Evolutionary conservation across 1,140 invertebrate genomes (phyloP).

Genomic region (Maniola jurtina): DNA sequence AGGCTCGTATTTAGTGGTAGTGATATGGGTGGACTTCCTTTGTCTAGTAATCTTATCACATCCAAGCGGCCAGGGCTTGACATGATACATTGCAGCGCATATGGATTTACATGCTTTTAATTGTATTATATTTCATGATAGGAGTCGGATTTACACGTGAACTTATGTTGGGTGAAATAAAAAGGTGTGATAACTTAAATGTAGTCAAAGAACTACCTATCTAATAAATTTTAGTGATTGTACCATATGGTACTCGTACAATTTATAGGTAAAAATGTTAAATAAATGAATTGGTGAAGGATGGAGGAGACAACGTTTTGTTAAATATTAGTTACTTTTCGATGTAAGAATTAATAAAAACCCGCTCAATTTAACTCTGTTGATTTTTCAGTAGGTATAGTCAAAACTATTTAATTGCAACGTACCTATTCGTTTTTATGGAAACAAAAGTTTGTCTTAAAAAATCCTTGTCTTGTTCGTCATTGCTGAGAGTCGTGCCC

Average conservation of each 20-base stretch:
- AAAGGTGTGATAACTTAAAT: neutral
- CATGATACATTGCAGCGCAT: conserved; percentile 67
- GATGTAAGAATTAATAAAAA: too few species aligned
- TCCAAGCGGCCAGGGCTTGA: conserved; percentile 61
- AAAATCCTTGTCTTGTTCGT: too few species aligned
- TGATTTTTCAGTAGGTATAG: too few species aligned
- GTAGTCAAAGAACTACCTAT: neutral
- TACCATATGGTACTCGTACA: neutral
- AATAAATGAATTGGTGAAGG: too few species aligned
- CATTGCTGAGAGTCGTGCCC: too few species aligned
- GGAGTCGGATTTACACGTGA: neutral
- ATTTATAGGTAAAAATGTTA: neutral
- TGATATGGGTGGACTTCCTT: conserved; percentile 76
- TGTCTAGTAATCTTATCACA: conserved; percentile 76
- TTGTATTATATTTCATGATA: conserved; percentile 17
- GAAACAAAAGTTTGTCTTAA: too few species aligned
- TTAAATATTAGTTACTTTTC: too few species aligned
- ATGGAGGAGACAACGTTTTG: too few species aligned
- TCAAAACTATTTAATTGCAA: too few species aligned
- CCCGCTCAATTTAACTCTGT: too few species aligned
- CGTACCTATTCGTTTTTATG: too few species aligned
- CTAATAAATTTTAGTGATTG: neutral
- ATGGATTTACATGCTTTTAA: conserved; percentile 56
- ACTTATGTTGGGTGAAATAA: neutral
- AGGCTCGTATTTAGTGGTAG: conserved; percentile 73